phyloP scores from a whole-genome alignment of 2,113 vertebrate genomes.

The Stegostoma tigrinum region DNA sequence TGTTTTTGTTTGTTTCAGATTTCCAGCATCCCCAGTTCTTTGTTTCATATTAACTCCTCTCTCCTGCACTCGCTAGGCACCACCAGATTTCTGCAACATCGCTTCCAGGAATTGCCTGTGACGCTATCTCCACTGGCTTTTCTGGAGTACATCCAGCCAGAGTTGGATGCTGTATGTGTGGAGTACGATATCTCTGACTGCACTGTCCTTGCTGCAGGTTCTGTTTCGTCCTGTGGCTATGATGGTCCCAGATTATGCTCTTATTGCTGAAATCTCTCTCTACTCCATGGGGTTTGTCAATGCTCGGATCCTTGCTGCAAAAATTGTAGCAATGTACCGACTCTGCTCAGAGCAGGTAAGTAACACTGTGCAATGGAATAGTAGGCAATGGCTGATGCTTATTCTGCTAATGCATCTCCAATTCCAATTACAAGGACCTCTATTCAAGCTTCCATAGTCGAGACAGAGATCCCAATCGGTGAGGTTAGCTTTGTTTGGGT shows the following conservation, averaged over 20 bases:
- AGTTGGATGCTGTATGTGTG: not conserved
- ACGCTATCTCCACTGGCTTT: no score
- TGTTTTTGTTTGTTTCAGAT: no score
- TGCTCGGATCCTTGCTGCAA: constrained; percentile 24
- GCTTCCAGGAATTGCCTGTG: no score
- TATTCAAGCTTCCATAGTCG: not conserved
- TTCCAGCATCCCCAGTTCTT: no score
- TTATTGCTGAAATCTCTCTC: constrained; percentile 42
- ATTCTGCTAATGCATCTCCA: not conserved
- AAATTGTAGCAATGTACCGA: constrained; percentile 38
- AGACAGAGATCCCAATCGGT: not conserved
- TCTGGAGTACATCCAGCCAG: no score
- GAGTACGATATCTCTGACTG: not conserved
- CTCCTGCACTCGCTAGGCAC: no score
- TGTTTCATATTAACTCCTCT: no score
- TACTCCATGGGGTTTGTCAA: constrained; percentile 39
- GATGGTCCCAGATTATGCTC: constrained; percentile 40
- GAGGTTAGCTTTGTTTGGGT: no score
- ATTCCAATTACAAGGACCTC: not conserved
- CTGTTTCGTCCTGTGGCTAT: constrained; percentile 42
- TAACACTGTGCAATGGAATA: not conserved
- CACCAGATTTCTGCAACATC: no score
- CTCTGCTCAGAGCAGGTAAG: constrained; percentile 25
- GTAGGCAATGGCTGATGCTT: not conserved
- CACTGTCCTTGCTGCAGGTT: not conserved